Evolutionary conservation across 2,113 vertebrate genomes (phyloP).

Genomic region (Canis aureus): DNA sequence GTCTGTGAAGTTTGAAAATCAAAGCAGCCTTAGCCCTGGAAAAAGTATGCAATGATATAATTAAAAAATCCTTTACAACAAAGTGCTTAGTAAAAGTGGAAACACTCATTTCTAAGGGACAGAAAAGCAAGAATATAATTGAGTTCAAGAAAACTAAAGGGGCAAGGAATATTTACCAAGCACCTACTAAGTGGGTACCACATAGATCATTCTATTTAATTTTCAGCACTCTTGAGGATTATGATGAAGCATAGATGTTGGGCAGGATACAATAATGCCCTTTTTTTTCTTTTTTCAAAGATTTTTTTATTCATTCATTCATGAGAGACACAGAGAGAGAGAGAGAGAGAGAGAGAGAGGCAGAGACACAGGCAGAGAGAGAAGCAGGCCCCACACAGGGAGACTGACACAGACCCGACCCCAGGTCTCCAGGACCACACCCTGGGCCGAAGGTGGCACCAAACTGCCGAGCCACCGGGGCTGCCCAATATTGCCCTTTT

Average conservation of each 20-base stretch:
- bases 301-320: no score
- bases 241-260: accelerated
- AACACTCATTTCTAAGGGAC: not conserved
- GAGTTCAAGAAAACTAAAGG: not conserved
- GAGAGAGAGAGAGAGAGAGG: no score
- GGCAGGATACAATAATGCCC: not conserved
- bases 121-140: not conserved
- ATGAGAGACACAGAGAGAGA: no score
- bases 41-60: not conserved
- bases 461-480: no score
- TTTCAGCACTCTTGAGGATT: not conserved
- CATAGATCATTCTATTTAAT: not conserved
- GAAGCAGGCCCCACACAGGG: no score
- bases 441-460: no score
- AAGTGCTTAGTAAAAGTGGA: not conserved
- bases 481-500: not conserved
- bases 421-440: no score
- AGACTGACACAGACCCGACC: no score
- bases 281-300: no score
- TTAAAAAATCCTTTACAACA: not conserved
- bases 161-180: not conserved
- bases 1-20: not conserved
- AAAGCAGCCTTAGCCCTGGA: not conserved
- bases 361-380: no score
- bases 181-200: not conserved